Percentiles rank a stretch among this genome's conserved stretches.
Conservation (phyloP, 2,888 invertebrate genomes). For the Brenthis hecate region DNA sequence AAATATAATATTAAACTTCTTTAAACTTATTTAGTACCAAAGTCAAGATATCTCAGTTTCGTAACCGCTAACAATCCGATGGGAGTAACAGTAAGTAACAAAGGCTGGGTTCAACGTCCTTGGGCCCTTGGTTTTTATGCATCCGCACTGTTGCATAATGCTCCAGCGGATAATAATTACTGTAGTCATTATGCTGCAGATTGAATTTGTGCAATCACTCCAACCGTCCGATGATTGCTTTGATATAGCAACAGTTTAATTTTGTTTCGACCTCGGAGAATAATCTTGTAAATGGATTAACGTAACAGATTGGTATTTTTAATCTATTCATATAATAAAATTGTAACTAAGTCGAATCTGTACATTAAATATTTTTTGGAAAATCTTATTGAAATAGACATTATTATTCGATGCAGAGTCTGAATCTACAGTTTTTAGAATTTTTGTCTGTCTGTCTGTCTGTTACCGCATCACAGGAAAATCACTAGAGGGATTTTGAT, state of each 20-base stretch:
- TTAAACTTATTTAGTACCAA: not conserved
- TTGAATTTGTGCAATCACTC: constrained; percentile 24
- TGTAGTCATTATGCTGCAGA: constrained; percentile 18
- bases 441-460: too few species aligned
- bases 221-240: constrained; percentile 13
- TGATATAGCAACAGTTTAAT: constrained; percentile 6
- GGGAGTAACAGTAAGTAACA: constrained; percentile 11
- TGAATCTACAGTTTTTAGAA: too few species aligned
- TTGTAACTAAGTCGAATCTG: too few species aligned
- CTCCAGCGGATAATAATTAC: constrained; percentile 24
- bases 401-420: too few species aligned
- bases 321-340: too few species aligned
- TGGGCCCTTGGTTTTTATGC: constrained; percentile 34
- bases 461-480: too few species aligned
- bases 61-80: not conserved
- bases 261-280: not conserved
- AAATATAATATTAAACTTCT: not conserved
- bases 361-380: too few species aligned
- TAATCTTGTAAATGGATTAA: not conserved
- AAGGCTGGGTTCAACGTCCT: constrained; percentile 33
- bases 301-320: not conserved
- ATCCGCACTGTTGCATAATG: constrained; percentile 33
- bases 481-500: too few species aligned
- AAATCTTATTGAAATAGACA: too few species aligned
- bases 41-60: not conserved